Base-by-base conservation (phyloP, 2,113 vertebrate species). In the Cyanoderma ruficeps region DNA sequence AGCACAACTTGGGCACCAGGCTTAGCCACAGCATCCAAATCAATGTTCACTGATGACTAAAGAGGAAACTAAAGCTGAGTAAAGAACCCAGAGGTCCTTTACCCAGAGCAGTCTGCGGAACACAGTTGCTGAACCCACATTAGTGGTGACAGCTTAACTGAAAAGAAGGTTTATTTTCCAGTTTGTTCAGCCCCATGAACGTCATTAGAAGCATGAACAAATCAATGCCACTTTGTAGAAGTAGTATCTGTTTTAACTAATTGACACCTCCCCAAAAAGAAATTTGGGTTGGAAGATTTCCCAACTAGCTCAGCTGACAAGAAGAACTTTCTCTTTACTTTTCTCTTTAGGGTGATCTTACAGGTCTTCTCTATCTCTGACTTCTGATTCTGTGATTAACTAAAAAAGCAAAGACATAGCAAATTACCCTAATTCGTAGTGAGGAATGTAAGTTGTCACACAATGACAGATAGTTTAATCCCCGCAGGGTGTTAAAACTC, bases 61-160 rank as follows among this genome's bases (percentile, higher is more conserved):
- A 20, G 30, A 55, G 53, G 30, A 59, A 35, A 57, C 17, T 7
- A 72, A 65, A 83, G 10, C 18, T 10, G 11, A 90, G 25, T 33
- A 9, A 50, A 39, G 55, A 50, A 61, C 4, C 18, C 42, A 53
- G 46, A 76, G 21, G 15, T 53, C 22, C 31, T 44, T 41, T n/a
- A 50, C 16, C 11, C 41, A 74, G 28, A 75, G 52, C 1, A 52
- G 31, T 25, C 64, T 80, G 37, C 39, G 71, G 82, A 92, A 30
- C 11, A 59, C 0, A 2, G 27, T 4, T 68, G 27, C 7, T 57
- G 17, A 52, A 17, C 33, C 68, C 37, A 27, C 4, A 0, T 56
- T 25, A 50, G 11, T 2, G 4, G 13, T 4, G 22, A 50, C 12
- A 24, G 6, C 5, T 39, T 23, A 72, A 42, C 30, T n/a, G 21